phyloP scores from a whole-genome alignment of 2,797 vertebrate genomes.

The Melanotaenia trifasciata region DNA sequence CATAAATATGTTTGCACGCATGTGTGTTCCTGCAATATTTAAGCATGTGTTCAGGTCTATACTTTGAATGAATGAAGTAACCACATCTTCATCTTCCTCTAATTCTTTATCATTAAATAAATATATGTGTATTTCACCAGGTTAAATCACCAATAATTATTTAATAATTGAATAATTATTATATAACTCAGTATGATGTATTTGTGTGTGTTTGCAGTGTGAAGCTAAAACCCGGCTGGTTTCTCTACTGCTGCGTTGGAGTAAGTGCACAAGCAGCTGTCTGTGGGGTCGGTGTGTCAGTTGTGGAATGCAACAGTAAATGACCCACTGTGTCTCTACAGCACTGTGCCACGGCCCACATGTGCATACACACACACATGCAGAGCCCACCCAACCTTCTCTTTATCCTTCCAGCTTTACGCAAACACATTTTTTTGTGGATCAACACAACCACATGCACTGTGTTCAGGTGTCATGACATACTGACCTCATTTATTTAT shows the following conservation, averaged over 20 bases:
- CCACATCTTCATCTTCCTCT: constrained; percentile 16
- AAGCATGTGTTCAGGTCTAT: constrained; percentile 8
- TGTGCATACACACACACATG: constrained; percentile 13
- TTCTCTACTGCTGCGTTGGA: constrained; percentile 7
- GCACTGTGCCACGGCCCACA: constrained; percentile 54
- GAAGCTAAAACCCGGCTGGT: not conserved
- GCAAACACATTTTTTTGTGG: constrained; percentile 7
- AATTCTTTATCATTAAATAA: constrained; percentile 22
- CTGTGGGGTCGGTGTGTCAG: constrained; percentile 65
- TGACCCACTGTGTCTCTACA: constrained; percentile 66
- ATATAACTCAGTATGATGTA: constrained; percentile 16
- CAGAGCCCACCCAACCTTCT: constrained; percentile 16
- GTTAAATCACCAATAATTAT: constrained; percentile 11
- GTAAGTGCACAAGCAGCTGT: constrained; percentile 60
- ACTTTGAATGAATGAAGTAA: constrained; percentile 28
- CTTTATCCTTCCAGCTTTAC: constrained; percentile 19
- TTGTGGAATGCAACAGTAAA: constrained; percentile 74
- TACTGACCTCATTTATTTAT: constrained; percentile 40
- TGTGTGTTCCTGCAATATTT: not conserved
- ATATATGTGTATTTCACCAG: constrained; percentile 2
- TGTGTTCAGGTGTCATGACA: constrained; percentile 17
- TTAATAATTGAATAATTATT: constrained; percentile 26
- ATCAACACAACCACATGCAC: constrained; percentile 6
- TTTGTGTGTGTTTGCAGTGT: constrained; percentile 7
- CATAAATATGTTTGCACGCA: not conserved